Percentiles rank a stretch among this genome's conserved stretches.
phyloP scores from a whole-genome alignment of 2,888 invertebrate genomes.

The Adela reaumurella region DNA sequence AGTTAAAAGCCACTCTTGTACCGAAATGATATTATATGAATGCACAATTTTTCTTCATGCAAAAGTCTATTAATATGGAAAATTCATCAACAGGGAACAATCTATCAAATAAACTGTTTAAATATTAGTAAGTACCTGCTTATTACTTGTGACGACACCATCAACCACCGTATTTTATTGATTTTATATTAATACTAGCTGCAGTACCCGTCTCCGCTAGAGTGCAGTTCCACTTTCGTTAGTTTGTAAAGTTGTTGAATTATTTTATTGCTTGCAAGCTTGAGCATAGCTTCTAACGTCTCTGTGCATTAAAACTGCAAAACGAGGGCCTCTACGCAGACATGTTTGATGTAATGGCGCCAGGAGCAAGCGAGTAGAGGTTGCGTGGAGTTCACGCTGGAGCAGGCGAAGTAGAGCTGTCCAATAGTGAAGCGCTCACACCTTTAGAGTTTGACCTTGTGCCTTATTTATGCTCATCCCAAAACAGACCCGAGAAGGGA shows the following conservation, averaged over 20 bases:
- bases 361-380: not conserved
- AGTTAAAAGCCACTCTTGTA: too few species aligned
- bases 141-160: too few species aligned
- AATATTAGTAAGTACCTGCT: too few species aligned
- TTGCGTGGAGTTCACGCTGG: not conserved
- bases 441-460: not conserved
- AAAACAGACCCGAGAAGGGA: constrained; percentile 13
- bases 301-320: not conserved
- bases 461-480: constrained; percentile 11
- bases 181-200: too few species aligned
- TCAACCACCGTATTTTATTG: too few species aligned
- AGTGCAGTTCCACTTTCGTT: not conserved
- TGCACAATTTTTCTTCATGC: too few species aligned
- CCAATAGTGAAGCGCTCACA: not conserved
- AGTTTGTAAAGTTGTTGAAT: not conserved
- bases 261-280: not conserved
- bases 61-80: too few species aligned
- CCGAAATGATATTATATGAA: too few species aligned
- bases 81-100: too few species aligned
- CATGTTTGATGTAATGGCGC: not conserved
- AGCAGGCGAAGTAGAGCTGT: not conserved
- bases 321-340: not conserved
- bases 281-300: not conserved
- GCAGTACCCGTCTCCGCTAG: not conserved
- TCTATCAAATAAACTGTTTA: too few species aligned